phyloP scores from a whole-genome alignment of 53 echinoderm and acorn worm genomes.

The Crossaster papposus region DNA sequence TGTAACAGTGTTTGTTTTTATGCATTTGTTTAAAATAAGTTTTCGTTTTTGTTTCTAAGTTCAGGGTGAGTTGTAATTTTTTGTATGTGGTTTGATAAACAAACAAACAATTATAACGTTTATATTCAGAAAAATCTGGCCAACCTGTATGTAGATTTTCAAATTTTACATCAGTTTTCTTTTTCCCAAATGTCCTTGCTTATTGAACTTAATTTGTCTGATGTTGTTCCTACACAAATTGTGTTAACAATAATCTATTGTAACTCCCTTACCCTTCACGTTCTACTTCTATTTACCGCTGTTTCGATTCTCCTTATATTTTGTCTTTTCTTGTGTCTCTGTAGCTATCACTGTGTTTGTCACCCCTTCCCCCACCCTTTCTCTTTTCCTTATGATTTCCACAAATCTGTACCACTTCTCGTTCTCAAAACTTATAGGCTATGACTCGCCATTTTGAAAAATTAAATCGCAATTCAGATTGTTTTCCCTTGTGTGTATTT shows the following conservation, averaged over 20 bases:
- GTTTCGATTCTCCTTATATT: background rate
- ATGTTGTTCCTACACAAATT: background rate
- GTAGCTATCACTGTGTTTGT: too few species aligned
- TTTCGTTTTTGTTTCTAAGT: constrained; percentile 11
- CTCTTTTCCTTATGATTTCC: too few species aligned
- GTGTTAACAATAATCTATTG: background rate
- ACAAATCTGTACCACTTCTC: background rate
- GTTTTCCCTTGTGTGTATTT: too few species aligned
- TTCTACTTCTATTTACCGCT: background rate
- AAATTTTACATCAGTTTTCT: background rate
- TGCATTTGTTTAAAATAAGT: background rate
- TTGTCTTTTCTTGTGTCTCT: too few species aligned
- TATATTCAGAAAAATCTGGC: constrained; percentile 7
- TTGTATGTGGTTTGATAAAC: background rate
- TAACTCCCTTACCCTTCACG: background rate
- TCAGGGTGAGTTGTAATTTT: constrained; percentile 35
- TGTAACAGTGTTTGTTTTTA: constrained; percentile 13
- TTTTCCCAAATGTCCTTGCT: background rate
- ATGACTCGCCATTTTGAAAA: background rate
- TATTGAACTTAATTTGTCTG: background rate
- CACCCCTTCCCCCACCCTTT: too few species aligned
- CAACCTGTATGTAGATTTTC: constrained; percentile 19
- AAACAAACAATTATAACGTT: background rate
- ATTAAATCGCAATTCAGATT: background rate
- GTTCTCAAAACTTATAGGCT: background rate